Base-by-base conservation (phyloP, 1,140 invertebrate genomes). In the Drosophila jambulina region DNA sequence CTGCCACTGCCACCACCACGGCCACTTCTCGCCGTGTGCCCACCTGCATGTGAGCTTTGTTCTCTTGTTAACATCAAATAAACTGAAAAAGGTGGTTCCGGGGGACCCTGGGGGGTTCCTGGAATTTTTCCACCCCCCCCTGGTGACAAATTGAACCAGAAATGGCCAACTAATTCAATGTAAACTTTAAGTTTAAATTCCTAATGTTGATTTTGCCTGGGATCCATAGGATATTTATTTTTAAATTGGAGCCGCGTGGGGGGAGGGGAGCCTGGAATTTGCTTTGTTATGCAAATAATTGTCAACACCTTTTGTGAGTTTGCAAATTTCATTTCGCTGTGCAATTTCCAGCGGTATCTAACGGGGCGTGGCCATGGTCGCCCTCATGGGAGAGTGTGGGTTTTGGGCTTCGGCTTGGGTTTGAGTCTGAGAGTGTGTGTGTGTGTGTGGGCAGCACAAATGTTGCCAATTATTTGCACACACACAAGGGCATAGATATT, bases 251-350 rank as follows among this genome's bases (percentile, higher is more conserved):
- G 43, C 21, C 10, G 19, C 10, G 21, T 51, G 25, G 10, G 27
- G 42, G 21, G 23, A 10, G 27, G 7, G 38, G 7, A 42, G 69
- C 34, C 15, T 21, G 71, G 70, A 54, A 65, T 84, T 71, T 72
- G 85, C 81, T 88, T 90, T 90, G 84, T 90, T 83, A 83, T 83
- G 81, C 81, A 83, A 83, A 83, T 83, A 83, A 83, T 83, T 83
- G 81, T 83, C 81, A 83, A 83, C 81, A 83, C 81, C 81, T 83
- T 83, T 83, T 83, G 80, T 75, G 75, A 78, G 80, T 83, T 83
- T 79, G 80, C 80, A 83, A 83, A 83, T 83, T 83, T 83, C 75
- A 83, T 83, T 83, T 75, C 51, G 80, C 78, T 82, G 59, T 81
- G 64, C 64, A 62, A 75, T 80, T 81, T 81, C 58, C 64, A 75